Percentiles rank a stretch among this genome's conserved stretches.
phyloP scores from a whole-genome alignment of 2,888 invertebrate genomes.

The Cosmia trapezina region DNA sequence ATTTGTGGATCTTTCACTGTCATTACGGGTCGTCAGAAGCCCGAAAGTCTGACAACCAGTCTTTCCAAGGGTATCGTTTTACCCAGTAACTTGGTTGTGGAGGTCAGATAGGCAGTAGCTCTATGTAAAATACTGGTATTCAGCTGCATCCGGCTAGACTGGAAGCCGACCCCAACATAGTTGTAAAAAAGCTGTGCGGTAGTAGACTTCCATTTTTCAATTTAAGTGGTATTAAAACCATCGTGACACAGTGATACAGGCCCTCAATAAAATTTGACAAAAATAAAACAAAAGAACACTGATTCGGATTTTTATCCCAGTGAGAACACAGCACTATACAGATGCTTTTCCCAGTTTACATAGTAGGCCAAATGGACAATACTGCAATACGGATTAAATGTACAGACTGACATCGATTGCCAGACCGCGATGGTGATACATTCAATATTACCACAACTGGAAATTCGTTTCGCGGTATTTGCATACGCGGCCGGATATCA shows the following conservation, averaged over 20 bases:
- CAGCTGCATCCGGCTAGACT: too few relatives aligned
- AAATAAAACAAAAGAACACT: not conserved
- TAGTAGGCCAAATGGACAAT: slow-evolving; percentile 7
- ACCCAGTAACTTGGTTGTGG: too few relatives aligned
- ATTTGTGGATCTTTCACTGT: too few relatives aligned
- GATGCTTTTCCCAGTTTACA: slow-evolving; percentile 11
- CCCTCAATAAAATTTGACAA: not conserved
- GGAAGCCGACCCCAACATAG: too few relatives aligned
- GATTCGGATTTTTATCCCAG: not conserved
- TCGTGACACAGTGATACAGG: too few relatives aligned
- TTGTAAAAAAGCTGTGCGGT: too few relatives aligned
- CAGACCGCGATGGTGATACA: slow-evolving; percentile 44
- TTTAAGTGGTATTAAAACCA: too few relatives aligned
- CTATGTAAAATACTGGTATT: too few relatives aligned
- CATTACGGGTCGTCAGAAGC: too few relatives aligned
- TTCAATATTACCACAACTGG: slow-evolving; percentile 52
- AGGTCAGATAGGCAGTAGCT: too few relatives aligned
- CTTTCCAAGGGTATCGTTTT: too few relatives aligned
- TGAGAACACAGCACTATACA: not conserved
- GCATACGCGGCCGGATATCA: slow-evolving; percentile 23
- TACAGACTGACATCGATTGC: slow-evolving; percentile 42
- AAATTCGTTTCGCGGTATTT: slow-evolving; percentile 54
- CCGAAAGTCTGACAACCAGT: too few relatives aligned
- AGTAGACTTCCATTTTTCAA: not conserved
- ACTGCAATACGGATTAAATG: slow-evolving; percentile 30